A percentile compares a stretch with the other conserved stretches of the same genome.
Evolutionary conservation across 1,140 invertebrate genomes (phyloP).

Genomic region (Globodera rostochiensis): DNA sequence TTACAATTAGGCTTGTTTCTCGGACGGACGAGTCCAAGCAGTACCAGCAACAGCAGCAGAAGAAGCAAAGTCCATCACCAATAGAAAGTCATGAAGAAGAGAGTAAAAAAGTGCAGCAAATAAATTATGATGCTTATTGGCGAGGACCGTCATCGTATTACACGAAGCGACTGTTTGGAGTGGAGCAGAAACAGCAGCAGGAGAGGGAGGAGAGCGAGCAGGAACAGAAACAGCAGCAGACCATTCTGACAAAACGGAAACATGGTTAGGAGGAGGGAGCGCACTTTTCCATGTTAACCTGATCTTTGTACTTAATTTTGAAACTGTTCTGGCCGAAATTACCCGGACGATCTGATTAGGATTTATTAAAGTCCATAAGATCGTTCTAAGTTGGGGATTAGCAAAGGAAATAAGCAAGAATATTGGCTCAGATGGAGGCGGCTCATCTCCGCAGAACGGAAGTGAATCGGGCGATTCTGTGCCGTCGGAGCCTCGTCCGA

Average conservation of each 20-base stretch:
- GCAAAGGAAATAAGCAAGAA: neutral
- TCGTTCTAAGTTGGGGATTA: neutral
- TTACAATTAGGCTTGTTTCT: neutral
- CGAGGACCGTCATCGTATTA: constrained; percentile 18
- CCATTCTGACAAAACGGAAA: neutral
- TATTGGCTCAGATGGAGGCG: neutral
- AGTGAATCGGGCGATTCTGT: constrained; percentile 26
- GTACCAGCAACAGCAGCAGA: neutral
- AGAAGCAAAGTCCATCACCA: neutral
- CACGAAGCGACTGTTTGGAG: constrained; percentile 25
- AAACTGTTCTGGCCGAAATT: too few relatives aligned
- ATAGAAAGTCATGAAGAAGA: neutral
- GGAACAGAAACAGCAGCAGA: constrained; percentile 18
- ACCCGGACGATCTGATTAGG: neutral
- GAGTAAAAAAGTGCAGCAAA: neutral
- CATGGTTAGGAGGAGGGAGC: neutral
- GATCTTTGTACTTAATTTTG: too few relatives aligned
- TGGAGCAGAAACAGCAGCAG: neutral
- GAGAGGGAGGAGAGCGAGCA: neutral
- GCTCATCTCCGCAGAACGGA: neutral
- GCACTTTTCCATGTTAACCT: neutral
- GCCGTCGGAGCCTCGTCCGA: constrained; percentile 23
- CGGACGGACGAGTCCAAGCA: neutral
- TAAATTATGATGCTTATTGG: constrained; percentile 29
- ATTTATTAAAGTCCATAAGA: neutral